A percentile compares a stretch with the other conserved stretches of the same genome.
phyloP scores from a whole-genome alignment of 2,888 invertebrate genomes.

The Syrista parreyssii region DNA sequence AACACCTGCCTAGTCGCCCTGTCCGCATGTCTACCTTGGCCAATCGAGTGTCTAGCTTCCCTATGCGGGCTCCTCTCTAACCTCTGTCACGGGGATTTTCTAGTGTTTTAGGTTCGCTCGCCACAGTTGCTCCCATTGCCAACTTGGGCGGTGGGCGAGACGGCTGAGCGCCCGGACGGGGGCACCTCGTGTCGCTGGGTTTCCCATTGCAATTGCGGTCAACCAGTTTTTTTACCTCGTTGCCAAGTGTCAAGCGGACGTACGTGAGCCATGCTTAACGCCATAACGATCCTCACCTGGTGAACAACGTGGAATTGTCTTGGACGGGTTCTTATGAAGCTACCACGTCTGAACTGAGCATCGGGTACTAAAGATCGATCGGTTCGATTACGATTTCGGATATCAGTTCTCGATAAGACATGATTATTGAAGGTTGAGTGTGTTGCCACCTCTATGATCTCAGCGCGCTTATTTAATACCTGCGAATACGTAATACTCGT shows the following conservation, averaged over 20 bases:
- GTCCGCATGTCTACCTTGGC: too few species aligned
- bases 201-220: background rate
- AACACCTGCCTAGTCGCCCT: background rate
- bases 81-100: background rate
- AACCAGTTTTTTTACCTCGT: background rate
- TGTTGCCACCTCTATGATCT: background rate
- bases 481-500: too few species aligned
- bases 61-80: background rate
- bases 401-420: background rate
- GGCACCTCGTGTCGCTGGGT: background rate
- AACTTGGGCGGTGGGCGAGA: background rate
- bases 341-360: background rate
- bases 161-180: too few species aligned
- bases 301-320: background rate
- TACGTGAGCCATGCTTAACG: background rate
- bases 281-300: background rate
- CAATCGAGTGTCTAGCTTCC: background rate
- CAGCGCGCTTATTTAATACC: background rate
- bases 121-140: background rate
- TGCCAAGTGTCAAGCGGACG: background rate
- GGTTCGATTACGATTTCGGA: background rate
- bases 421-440: background rate
- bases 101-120: background rate
- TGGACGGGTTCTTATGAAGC: background rate
- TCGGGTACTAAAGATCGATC: background rate